phyloP scores from a whole-genome alignment of 2,797 vertebrate species.

The Aratinga solstitialis region DNA sequence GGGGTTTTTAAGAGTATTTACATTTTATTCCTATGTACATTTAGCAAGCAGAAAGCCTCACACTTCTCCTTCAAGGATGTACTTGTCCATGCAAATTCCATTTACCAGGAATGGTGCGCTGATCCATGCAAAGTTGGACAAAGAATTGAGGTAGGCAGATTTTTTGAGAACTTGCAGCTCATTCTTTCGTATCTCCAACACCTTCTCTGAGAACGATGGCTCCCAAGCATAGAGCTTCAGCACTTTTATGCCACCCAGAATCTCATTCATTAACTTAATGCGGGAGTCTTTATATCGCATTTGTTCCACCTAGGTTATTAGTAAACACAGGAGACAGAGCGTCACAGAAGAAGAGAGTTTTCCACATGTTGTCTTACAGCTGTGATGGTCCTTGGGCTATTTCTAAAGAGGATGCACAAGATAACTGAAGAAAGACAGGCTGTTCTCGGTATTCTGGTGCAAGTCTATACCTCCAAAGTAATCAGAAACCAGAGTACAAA shows the following conservation, averaged over 20 bases:
- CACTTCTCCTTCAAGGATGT: background rate
- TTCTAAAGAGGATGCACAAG: background rate
- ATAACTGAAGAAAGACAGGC: background rate
- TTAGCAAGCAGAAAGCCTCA: background rate
- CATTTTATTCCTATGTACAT: background rate
- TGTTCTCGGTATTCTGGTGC: background rate
- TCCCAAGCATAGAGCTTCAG: constrained; percentile 98
- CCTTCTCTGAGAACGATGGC: constrained; percentile 86
- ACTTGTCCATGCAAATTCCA: background rate
- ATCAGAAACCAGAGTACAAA: background rate
- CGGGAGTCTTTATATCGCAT: constrained; percentile 93
- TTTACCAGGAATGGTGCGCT: constrained; percentile 91
- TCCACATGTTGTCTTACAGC: background rate
- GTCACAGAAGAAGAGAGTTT: background rate
- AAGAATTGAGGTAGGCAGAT: constrained; percentile 85
- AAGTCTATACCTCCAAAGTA: background rate
- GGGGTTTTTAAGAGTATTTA: background rate
- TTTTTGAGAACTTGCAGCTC: constrained; percentile 88
- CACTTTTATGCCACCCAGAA: constrained; percentile 94
- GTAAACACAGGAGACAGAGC: background rate
- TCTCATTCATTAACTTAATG: constrained; percentile 95
- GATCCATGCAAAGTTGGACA: constrained; percentile 89
- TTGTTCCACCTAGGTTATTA: constrained; percentile 83
- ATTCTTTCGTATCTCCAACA: constrained; percentile 85
- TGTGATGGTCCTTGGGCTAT: background rate